Base-by-base conservation (phyloP, 2,113 vertebrate genomes). In the Poicephalus meyeri region DNA sequence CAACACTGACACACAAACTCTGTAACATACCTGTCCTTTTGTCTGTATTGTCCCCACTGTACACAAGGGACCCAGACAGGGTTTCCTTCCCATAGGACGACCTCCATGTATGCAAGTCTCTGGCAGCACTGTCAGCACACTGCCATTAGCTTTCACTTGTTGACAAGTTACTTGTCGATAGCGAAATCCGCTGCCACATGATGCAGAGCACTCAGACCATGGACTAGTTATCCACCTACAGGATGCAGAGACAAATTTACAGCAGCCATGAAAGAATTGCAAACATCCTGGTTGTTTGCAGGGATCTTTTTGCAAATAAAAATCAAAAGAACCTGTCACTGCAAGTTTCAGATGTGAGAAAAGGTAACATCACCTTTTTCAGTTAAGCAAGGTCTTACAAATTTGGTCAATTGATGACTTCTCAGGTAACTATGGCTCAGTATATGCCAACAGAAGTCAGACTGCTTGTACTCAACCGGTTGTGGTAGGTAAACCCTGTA, bases 141-240 rank as follows among this genome's bases (percentile, higher is more conserved):
- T 91, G 7, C 98, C 98, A 0, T 91, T 77, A 69, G 97, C 97
- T 66, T 70, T 95, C 6, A 86, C 60, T 85, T 97, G 98, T 55
- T 98, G 98, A 68, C 99, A 99, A 1, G 60, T 94, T 31, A 98
- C 97, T 80, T 97, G 98, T 6, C 98, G 97, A 3, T 96, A 97
- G n/a, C 81, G 98, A 94, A 98, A 97, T 15, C 99, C 99, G 0
- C 56, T 35, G 4, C 99, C 99, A 26, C 99, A 99, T 0, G 98
- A 93, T 4, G 85, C 96, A 9, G 99, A 99, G 91, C 99, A 99
- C 70, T 96, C 97, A 0, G 99, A 99, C 99, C 99, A 99, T 0
- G 96, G 66, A 2, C 97, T 97, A 0, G 96, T 96, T 2, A 90
- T 80, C 99, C 99, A 99, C 83, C 99, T 99, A 42, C 46, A 55